Percentiles rank a stretch among this genome's conserved stretches.
Conservation (phyloP, 2,888 invertebrate genomes). For the Apamea anceps region DNA sequence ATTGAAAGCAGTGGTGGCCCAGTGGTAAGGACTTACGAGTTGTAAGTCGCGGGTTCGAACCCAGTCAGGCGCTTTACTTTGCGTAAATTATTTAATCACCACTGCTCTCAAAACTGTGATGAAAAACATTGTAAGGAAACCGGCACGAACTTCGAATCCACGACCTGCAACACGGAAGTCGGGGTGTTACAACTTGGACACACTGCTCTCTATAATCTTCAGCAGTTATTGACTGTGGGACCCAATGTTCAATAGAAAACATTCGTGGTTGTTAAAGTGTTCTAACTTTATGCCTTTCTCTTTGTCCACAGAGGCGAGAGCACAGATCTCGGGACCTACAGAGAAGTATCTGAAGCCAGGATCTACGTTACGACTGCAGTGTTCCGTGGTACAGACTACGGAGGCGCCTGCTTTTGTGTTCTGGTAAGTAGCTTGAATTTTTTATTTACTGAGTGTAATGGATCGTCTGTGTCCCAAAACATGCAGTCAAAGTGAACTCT, state of each 20-base stretch:
- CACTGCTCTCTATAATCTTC: background rate
- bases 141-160: background rate
- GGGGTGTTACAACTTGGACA: background rate
- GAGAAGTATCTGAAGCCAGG: constrained; percentile 97
- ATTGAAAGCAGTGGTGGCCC: background rate
- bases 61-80: no score
- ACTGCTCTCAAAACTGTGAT: background rate
- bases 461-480: background rate
- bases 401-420: constrained; percentile 96
- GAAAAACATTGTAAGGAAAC: background rate
- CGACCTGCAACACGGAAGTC: background rate
- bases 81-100: background rate
- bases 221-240: background rate
- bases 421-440: constrained; percentile 88
- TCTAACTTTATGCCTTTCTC: background rate
- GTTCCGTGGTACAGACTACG: constrained; percentile 95
- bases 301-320: constrained; percentile 93
- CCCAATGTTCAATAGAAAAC: background rate
- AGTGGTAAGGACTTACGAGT: no score
- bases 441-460: background rate
- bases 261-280: background rate
- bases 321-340: constrained; percentile 95
- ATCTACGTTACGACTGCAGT: constrained; percentile 94
- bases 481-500: no score
- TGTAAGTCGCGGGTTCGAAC: no score